Conservation (phyloP, 2,113 vertebrate species). For the Zapus hudsonius region DNA sequence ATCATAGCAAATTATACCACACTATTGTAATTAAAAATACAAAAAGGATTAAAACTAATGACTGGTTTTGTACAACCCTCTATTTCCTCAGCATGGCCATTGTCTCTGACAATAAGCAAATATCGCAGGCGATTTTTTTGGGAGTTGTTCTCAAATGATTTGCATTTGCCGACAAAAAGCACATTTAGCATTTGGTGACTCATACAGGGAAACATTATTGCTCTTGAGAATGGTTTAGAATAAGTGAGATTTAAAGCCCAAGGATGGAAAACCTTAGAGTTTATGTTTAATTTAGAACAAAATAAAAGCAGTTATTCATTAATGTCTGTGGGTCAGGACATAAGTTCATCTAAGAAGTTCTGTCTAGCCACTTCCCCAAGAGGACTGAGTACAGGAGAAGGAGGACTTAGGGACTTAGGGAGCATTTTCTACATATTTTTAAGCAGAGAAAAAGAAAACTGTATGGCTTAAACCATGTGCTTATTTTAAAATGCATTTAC, state of each 20-base stretch:
- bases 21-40: conserved; percentile 13
- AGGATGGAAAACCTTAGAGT: conserved; percentile 5
- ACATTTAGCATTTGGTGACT: conserved; percentile 69
- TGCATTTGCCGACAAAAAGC: conserved; percentile 64
- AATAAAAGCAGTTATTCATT: not conserved
- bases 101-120: conserved; percentile 45
- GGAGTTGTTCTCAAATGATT: conserved; percentile 60
- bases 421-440: not conserved
- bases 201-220: conserved; percentile 43
- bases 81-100: not conserved
- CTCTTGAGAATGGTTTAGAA: conserved; percentile 63
- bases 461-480: not conserved
- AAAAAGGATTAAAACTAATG: conserved; percentile 39
- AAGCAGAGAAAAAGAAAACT: not conserved
- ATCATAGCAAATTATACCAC: not conserved
- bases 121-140: not conserved
- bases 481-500: not conserved
- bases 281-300: conserved; percentile 51
- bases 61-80: not conserved
- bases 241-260: conserved; percentile 58
- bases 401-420: not conserved
- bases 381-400: not conserved
- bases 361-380: not conserved
- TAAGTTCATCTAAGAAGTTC: not conserved
- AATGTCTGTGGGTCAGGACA: not conserved